These are phyloP conservation scores for Pectinophora gossypiella DNA, from an alignment of 1,140 invertebrate species.

Conservation along the genomic window DNA sequence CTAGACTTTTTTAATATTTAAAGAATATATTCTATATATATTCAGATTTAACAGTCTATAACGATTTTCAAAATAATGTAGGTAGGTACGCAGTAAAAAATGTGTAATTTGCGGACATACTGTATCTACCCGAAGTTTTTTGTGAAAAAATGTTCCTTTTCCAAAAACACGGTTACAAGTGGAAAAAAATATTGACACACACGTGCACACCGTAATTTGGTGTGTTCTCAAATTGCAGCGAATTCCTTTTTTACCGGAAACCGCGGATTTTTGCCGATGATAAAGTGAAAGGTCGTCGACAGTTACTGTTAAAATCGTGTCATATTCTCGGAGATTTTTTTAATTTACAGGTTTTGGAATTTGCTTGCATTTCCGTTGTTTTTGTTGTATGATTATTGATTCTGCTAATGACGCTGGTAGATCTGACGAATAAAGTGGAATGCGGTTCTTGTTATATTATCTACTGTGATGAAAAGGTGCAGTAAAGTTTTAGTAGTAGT, in stretches of 20 bases:
- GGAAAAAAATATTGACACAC: constrained; percentile 43
- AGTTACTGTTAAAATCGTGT: constrained; percentile 5
- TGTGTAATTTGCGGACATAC: too few species aligned
- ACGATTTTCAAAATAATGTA: too few species aligned
- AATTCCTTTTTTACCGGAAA: constrained; percentile 67
- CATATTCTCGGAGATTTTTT: background rate
- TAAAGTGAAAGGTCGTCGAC: constrained; percentile 33
- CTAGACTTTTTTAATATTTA: too few species aligned
- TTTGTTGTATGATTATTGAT: background rate
- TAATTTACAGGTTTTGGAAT: background rate
- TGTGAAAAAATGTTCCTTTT: too few species aligned
- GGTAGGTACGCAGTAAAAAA: too few species aligned
- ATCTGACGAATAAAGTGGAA: background rate
- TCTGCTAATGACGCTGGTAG: background rate
- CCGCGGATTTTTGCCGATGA: constrained; percentile 53
- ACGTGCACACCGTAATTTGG: constrained; percentile 58
- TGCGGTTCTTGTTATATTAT: too few species aligned
- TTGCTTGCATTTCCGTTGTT: background rate
- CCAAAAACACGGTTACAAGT: constrained; percentile 47
- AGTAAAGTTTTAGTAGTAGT: too few species aligned
- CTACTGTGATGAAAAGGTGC: too few species aligned
- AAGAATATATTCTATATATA: too few species aligned
- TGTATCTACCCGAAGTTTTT: too few species aligned
- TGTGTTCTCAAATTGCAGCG: constrained; percentile 61
- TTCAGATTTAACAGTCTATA: too few species aligned